Evolutionary conservation across 2,797 vertebrate genomes (phyloP).

Genomic region (Spheniscus humboldti): DNA sequence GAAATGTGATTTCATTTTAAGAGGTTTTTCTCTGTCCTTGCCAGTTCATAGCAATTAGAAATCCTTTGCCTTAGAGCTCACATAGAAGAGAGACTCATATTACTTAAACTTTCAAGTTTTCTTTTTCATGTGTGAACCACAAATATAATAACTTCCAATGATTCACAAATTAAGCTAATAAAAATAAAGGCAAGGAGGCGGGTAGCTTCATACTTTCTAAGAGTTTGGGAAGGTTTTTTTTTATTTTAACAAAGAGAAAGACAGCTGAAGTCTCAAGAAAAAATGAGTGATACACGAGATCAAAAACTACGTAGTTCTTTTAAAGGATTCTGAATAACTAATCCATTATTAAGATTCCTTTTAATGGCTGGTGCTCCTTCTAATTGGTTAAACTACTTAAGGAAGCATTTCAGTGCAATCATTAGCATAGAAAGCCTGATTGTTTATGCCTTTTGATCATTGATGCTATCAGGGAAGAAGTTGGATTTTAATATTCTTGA

Average conservation of each 20-base stretch:
- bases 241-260: neutral
- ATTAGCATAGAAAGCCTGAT: conserved; percentile 62
- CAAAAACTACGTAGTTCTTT: neutral
- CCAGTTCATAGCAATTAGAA: neutral
- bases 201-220: neutral
- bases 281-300: neutral
- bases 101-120: neutral
- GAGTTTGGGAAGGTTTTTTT: neutral
- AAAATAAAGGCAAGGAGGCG: neutral
- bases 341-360: conserved; percentile 19
- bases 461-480: conserved; percentile 47
- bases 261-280: neutral
- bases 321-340: neutral
- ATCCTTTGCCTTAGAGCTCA: neutral
- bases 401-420: conserved; percentile 39
- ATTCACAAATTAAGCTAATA: neutral
- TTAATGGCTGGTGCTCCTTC: conserved; percentile 29
- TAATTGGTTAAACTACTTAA: conserved; percentile 48
- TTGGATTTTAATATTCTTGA: conserved; percentile 53
- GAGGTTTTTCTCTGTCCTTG: neutral
- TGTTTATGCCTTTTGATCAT: conserved; percentile 67
- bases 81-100: neutral
- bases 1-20: neutral
- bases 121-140: neutral
- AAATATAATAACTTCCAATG: neutral